These are phyloP conservation scores for Periophthalmodon schlosseri DNA, from an alignment of 2,113 vertebrate genomes.

Conservation along the genomic window DNA sequence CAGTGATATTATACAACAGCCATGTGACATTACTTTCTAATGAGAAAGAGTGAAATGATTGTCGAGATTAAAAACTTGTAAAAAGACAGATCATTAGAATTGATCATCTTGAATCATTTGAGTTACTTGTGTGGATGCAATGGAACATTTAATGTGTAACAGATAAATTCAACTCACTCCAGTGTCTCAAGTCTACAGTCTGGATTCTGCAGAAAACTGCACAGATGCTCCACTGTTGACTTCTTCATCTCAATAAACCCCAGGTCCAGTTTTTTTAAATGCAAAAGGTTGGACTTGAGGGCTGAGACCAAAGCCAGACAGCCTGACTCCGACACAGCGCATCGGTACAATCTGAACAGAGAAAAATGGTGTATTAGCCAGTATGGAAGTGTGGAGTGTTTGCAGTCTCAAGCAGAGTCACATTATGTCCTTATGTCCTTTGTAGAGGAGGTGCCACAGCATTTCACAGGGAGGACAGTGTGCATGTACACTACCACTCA, in stretches of 20 bases:
- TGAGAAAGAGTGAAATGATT: no score
- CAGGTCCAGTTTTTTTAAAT: neutral
- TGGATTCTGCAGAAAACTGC: neutral
- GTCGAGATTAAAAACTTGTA: no score
- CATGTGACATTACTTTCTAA: no score
- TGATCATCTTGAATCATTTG: neutral
- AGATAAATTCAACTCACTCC: neutral
- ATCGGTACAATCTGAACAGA: neutral
- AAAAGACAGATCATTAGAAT: no score
- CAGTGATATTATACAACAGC: no score
- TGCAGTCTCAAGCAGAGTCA: no score
- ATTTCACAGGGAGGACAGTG: no score
- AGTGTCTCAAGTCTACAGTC: neutral
- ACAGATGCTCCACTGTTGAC: constrained; percentile 2
- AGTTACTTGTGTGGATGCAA: neutral
- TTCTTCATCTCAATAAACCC: neutral
- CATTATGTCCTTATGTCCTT: no score
- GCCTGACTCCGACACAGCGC: neutral
- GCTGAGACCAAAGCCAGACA: neutral
- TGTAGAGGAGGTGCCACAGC: no score
- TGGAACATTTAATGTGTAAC: neutral
- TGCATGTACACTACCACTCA: no score
- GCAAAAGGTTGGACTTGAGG: neutral
- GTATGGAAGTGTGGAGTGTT: no score
- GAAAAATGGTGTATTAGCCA: neutral